Percentiles rank a stretch among this genome's conserved stretches.
Evolutionary conservation across 2,113 vertebrate species (phyloP).

Genomic region (Galemys pyrenaicus): DNA sequence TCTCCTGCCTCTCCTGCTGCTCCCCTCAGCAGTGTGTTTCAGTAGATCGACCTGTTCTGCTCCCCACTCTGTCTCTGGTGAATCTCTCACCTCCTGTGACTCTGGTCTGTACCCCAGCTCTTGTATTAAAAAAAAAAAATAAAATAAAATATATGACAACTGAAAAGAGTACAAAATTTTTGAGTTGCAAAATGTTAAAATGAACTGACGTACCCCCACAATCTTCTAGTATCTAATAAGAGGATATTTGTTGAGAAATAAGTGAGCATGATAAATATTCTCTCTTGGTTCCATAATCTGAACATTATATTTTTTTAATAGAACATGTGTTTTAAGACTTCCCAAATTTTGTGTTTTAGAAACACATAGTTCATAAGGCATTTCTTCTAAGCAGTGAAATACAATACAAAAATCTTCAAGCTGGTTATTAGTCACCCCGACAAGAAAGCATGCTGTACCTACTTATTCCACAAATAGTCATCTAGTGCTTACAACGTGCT

Average conservation of each 20-base stretch:
- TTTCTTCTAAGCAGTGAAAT: background rate
- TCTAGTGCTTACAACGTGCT: background rate
- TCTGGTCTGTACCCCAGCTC: too few species aligned
- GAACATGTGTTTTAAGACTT: background rate
- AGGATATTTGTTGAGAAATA: background rate
- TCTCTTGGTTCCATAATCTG: background rate
- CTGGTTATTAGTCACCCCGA: background rate
- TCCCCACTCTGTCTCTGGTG: too few species aligned
- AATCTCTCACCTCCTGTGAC: too few species aligned
- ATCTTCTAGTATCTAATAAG: background rate
- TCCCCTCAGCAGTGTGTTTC: too few species aligned
- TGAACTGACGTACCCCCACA: background rate
- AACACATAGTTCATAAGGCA: background rate
- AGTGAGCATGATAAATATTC: background rate
- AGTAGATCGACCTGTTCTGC: too few species aligned
- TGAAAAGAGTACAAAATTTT: background rate
- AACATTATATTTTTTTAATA: background rate
- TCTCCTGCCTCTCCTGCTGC: too few species aligned
- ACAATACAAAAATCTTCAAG: background rate
- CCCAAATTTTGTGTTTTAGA: constrained; percentile 2
- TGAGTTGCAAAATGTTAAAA: background rate
- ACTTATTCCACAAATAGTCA: background rate
- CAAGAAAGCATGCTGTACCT: background rate
- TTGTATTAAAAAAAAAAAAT: too few species aligned
- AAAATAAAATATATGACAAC: background rate